phyloP scores from a whole-genome alignment of 2,888 invertebrate genomes.

The Tolmerus cingulatus region DNA sequence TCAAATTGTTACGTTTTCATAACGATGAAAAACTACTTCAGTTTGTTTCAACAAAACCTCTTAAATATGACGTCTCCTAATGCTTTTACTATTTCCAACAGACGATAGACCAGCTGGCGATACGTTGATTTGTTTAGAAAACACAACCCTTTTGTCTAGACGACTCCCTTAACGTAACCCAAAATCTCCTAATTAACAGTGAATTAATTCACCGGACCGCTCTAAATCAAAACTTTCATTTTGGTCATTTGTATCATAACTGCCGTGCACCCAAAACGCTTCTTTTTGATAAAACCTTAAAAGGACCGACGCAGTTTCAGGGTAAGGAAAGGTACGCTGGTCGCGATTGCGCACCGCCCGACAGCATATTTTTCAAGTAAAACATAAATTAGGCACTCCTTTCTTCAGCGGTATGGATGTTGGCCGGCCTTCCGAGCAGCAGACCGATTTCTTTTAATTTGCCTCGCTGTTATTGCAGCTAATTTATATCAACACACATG shows the following conservation, averaged over 20 bases:
- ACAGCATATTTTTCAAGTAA: slow-evolving; percentile 31
- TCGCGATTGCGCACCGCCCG: neutral
- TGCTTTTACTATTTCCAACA: neutral
- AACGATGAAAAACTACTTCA: too few relatives aligned
- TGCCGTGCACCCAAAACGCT: slow-evolving; percentile 11
- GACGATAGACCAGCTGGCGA: neutral
- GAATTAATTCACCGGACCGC: slow-evolving; percentile 22
- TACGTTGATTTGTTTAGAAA: neutral
- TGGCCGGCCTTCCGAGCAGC: slow-evolving; percentile 36
- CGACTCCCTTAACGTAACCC: neutral
- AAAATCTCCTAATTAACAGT: slow-evolving; percentile 25
- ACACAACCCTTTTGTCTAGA: slow-evolving; percentile 20
- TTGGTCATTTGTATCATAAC: slow-evolving; percentile 33
- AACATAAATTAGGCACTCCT: slow-evolving; percentile 37
- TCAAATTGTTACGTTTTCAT: too few relatives aligned
- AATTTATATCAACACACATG: slow-evolving; percentile 43
- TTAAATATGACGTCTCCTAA: too few relatives aligned
- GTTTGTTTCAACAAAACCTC: too few relatives aligned
- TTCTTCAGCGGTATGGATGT: neutral
- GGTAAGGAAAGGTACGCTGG: neutral
- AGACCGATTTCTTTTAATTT: slow-evolving; percentile 39
- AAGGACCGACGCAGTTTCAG: neutral
- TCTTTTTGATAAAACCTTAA: neutral
- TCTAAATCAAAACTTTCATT: slow-evolving; percentile 42
- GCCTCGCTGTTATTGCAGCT: slow-evolving; percentile 35